A percentile compares a stretch with the other conserved stretches of the same genome.
Conservation (phyloP, 2,797 vertebrate species). For the Bufotes viridis region DNA sequence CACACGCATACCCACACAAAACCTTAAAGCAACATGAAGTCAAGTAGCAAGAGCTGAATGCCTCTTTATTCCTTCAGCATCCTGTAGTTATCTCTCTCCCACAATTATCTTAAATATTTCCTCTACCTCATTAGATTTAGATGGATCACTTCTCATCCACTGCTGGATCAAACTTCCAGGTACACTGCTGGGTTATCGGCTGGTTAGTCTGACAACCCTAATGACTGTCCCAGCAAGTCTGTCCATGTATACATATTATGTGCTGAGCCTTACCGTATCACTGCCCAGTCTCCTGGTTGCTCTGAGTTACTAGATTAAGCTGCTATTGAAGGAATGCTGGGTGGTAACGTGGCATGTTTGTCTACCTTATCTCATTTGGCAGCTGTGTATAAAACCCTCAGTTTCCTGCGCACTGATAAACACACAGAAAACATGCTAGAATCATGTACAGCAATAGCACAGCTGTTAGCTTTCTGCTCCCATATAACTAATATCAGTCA, state of each 20-base stretch:
- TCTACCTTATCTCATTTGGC: constrained; percentile 37
- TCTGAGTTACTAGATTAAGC: constrained; percentile 30
- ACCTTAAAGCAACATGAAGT: neutral
- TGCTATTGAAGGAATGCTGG: constrained; percentile 9
- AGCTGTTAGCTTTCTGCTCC: neutral
- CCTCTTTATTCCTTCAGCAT: neutral
- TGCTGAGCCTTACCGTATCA: neutral
- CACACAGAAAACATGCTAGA: neutral
- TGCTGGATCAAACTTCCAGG: neutral
- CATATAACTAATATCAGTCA: neutral
- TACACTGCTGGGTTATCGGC: neutral
- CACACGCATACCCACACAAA: constrained; percentile 49
- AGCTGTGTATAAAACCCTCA: neutral
- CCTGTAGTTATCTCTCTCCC: neutral
- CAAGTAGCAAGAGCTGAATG: neutral
- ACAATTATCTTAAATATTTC: constrained; percentile 20
- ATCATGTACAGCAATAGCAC: neutral
- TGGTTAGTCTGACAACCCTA: neutral
- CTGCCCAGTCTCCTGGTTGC: neutral
- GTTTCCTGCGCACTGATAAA: neutral
- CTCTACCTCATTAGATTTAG: neutral
- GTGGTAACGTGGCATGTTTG: constrained; percentile 3
- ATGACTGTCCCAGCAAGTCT: neutral
- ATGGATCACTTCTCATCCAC: neutral
- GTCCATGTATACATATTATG: neutral